Conservation (phyloP, 2,888 invertebrate species). For the Empis stercorea region DNA sequence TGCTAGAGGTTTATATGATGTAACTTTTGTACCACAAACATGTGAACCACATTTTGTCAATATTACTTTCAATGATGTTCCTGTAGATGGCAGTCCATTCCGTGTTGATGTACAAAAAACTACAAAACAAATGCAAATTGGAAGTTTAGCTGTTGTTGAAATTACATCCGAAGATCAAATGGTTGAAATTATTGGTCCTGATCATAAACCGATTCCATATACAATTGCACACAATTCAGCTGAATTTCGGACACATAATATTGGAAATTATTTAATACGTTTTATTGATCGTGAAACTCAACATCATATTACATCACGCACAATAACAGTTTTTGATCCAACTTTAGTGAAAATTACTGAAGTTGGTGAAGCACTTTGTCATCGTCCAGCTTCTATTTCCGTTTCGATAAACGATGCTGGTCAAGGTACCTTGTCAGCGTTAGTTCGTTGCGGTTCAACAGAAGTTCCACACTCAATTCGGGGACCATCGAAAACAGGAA, state of each 20-base stretch:
- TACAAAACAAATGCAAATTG: constrained; percentile 58
- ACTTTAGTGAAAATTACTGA: constrained; percentile 57
- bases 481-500: constrained; percentile 52
- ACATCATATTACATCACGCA: constrained; percentile 48
- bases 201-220: constrained; percentile 48
- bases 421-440: constrained; percentile 66
- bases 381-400: constrained; percentile 66
- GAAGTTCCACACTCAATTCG: constrained; percentile 73
- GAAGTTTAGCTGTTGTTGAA: constrained; percentile 45
- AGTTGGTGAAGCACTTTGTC: constrained; percentile 64
- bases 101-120: constrained; percentile 64
- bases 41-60: constrained; percentile 81
- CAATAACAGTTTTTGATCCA: constrained; percentile 70
- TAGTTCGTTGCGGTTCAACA: constrained; percentile 67
- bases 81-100: constrained; percentile 83
- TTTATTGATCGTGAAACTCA: constrained; percentile 48
- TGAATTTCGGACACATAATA: constrained; percentile 62
- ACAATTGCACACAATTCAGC: constrained; percentile 49
- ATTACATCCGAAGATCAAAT: constrained; percentile 48
- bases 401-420: constrained; percentile 72
- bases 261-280: constrained; percentile 62
- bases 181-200: constrained; percentile 52
- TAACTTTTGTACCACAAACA: constrained; percentile 85
- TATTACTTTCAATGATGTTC: constrained; percentile 86
- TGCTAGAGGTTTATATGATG: constrained; percentile 81